These are phyloP conservation scores for Autographa gamma DNA, from an alignment of 2,888 invertebrate species.

Conservation along the genomic window DNA sequence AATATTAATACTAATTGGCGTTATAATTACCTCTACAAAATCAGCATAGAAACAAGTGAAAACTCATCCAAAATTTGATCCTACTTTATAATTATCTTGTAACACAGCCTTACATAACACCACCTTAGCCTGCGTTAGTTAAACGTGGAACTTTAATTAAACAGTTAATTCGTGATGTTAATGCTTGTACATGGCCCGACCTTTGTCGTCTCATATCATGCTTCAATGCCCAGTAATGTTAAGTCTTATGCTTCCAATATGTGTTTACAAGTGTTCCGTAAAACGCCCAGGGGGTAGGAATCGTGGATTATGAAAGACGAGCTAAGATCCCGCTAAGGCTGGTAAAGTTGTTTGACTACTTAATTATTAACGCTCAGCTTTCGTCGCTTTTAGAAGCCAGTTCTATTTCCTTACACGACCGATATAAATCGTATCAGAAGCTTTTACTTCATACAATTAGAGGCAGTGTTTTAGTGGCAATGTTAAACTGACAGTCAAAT, in stretches of 20 bases:
- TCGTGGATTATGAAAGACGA: conserved; percentile 16
- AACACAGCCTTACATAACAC: conserved; percentile 37
- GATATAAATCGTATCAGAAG: not conserved
- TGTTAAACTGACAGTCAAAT: no score
- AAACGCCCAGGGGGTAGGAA: conserved; percentile 37
- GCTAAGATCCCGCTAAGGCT: conserved; percentile 14
- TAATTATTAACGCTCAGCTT: not conserved
- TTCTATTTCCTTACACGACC: not conserved
- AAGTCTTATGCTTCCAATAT: conserved; percentile 44
- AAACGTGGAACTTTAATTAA: conserved; percentile 68
- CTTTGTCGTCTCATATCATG: conserved; percentile 46
- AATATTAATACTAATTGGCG: conserved; percentile 27
- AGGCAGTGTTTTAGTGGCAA: no score
- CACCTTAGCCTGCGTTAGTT: conserved; percentile 40
- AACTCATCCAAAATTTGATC: conserved; percentile 46
- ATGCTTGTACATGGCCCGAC: conserved; percentile 51
- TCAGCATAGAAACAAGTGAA: conserved; percentile 31
- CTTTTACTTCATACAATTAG: not conserved
- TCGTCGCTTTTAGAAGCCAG: not conserved
- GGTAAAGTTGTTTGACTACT: conserved; percentile 8
- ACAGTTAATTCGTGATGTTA: conserved; percentile 64
- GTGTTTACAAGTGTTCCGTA: conserved; percentile 47
- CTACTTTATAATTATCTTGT: conserved; percentile 45
- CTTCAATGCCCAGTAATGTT: conserved; percentile 38
- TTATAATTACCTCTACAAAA: conserved; percentile 38